Evolutionary conservation across 2,888 invertebrate species (phyloP).

Genomic region (Eupithecia abbreviata): DNA sequence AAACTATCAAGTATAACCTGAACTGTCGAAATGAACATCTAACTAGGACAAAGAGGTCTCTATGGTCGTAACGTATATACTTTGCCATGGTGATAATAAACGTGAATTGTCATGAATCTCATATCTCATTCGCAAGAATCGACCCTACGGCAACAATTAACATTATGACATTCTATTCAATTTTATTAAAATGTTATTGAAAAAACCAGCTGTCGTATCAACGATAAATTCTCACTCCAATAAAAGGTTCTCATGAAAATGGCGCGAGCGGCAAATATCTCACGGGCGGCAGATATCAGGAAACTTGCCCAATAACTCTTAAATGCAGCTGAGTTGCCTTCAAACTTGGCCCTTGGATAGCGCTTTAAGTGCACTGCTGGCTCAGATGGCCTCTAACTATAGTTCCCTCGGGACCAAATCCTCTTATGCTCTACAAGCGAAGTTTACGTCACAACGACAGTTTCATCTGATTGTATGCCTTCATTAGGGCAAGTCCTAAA

Average conservation of each 20-base stretch:
- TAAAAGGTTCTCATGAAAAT: conserved; percentile 2
- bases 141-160: neutral
- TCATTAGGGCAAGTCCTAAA: neutral
- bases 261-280: neutral
- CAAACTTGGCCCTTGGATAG: neutral
- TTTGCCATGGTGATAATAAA: too few species aligned
- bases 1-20: too few species aligned
- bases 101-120: too few species aligned
- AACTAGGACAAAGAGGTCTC: too few species aligned
- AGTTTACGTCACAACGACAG: neutral
- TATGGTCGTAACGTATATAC: too few species aligned
- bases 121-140: neutral
- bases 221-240: neutral
- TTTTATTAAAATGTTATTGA: neutral
- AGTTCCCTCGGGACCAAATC: neutral
- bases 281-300: neutral
- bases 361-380: neutral
- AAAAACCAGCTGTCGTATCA: neutral
- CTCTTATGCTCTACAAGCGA: neutral
- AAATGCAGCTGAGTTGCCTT: conserved; percentile 4
- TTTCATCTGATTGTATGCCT: neutral
- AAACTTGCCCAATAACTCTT: conserved; percentile 2
- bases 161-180: neutral
- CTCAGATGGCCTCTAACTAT: neutral
- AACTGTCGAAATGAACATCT: too few species aligned